phyloP scores from a whole-genome alignment of 1,140 invertebrate species.

The Triops cancriformis region DNA sequence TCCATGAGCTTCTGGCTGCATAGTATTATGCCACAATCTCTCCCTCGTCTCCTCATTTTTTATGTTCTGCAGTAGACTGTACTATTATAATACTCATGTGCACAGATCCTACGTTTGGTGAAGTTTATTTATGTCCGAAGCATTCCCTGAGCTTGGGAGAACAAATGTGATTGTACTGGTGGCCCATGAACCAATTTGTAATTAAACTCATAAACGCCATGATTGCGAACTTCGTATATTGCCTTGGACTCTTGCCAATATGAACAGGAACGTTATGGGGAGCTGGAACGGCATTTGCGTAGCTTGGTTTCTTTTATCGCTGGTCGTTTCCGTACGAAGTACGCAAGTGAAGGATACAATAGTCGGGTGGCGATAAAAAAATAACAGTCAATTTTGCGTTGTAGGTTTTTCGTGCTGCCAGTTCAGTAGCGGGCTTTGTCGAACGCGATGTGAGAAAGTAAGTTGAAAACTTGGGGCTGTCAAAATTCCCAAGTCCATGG shows the following conservation, averaged over 20 bases:
- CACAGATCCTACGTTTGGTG: neutral
- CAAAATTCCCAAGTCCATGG: neutral
- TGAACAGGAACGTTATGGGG: neutral
- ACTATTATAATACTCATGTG: neutral
- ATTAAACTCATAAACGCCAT: neutral
- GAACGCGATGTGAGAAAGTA: neutral
- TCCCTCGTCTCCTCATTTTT: neutral
- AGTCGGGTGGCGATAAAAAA: neutral
- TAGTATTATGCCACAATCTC: neutral
- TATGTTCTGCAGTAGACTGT: neutral
- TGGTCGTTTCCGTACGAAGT: constrained; percentile 8
- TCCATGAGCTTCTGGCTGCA: neutral
- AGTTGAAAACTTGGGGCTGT: neutral
- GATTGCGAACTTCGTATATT: neutral
- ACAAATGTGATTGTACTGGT: neutral
- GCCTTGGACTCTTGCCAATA: neutral
- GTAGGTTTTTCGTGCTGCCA: constrained; percentile 3
- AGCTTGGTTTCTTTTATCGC: neutral
- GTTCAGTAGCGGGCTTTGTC: neutral
- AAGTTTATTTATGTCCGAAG: neutral
- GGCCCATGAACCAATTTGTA: neutral
- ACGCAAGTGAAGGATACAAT: neutral
- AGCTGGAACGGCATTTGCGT: neutral
- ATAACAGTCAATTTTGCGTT: neutral
- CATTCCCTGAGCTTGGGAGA: neutral